A percentile compares a stretch with the other conserved stretches of the same genome.
Conservation (phyloP, 2,797 vertebrate genomes). For the Neoniphon sammara region DNA sequence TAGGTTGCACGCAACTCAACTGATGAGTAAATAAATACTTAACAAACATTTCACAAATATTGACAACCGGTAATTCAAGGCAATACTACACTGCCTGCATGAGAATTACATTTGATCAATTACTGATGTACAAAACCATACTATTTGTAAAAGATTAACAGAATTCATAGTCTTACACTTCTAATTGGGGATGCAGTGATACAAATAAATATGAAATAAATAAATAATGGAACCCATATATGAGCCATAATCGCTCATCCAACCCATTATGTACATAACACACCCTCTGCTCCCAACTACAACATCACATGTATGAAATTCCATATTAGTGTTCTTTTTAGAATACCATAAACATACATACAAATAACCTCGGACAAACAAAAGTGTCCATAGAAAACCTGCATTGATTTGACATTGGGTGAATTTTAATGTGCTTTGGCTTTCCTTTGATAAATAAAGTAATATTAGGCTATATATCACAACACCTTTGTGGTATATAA, state of each 20-base stretch:
- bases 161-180: constrained; percentile 68
- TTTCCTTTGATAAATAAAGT: constrained; percentile 81
- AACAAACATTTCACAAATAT: constrained; percentile 80
- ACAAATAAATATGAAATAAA: constrained; percentile 85
- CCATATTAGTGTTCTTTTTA: constrained; percentile 78
- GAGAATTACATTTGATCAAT: constrained; percentile 72
- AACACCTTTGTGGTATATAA: constrained; percentile 80
- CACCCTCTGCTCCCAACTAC: constrained; percentile 65
- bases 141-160: constrained; percentile 62
- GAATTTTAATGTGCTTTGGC: constrained; percentile 85
- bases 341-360: constrained; percentile 77
- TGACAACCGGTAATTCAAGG: constrained; percentile 75
- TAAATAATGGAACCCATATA: constrained; percentile 77
- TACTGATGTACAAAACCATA: constrained; percentile 66
- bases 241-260: constrained; percentile 58
- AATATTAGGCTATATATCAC: constrained; percentile 80
- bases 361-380: constrained; percentile 77
- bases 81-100: constrained; percentile 53
- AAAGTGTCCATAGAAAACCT: constrained; percentile 78
- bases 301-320: constrained; percentile 73
- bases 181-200: constrained; percentile 71
- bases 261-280: constrained; percentile 75
- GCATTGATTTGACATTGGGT: constrained; percentile 81
- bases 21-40: constrained; percentile 80
- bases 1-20: constrained; percentile 75